Evolutionary conservation across 2,113 vertebrate species (phyloP).

Genomic region (Stercorarius parasiticus): DNA sequence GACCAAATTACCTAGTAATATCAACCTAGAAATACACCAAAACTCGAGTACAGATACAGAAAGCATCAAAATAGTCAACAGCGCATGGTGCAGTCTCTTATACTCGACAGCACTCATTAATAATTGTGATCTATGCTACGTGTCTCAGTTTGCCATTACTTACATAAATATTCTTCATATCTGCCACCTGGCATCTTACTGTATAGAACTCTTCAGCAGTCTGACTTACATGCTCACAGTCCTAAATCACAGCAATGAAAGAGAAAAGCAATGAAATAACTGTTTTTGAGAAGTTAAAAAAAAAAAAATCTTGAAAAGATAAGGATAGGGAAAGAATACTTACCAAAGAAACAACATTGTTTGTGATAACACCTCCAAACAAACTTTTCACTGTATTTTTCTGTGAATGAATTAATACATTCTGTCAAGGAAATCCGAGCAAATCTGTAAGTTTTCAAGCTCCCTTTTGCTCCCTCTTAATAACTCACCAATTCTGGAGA

Average conservation of each 20-base stretch:
- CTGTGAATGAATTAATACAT: constrained; percentile 73
- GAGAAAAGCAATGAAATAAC: neutral
- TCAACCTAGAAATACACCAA: neutral
- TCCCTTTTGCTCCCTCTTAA: neutral
- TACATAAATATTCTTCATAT: constrained; percentile 99
- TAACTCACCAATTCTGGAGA: constrained; percentile 91
- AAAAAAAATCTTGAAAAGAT: neutral
- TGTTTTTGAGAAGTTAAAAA: neutral
- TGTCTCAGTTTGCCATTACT: constrained; percentile 63
- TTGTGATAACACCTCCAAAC: constrained; percentile 98
- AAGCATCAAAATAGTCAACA: neutral
- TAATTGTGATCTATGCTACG: neutral
- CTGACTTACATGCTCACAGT: constrained; percentile 98
- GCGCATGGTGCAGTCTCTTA: neutral
- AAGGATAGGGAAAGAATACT: constrained; percentile 46
- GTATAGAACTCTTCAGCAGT: constrained; percentile 99
- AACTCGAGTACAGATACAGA: neutral
- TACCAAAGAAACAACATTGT: constrained; percentile 98
- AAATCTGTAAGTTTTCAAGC: neutral
- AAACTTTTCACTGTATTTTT: constrained; percentile 99
- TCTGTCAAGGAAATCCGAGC: constrained; percentile 42
- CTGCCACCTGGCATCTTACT: constrained; percentile 96
- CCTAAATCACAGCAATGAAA: constrained; percentile 71
- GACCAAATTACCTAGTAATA: neutral
- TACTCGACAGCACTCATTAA: too few species aligned